These are phyloP conservation scores for Dioctria linearis DNA, from an alignment of 2,888 invertebrate species.

Conservation along the genomic window DNA sequence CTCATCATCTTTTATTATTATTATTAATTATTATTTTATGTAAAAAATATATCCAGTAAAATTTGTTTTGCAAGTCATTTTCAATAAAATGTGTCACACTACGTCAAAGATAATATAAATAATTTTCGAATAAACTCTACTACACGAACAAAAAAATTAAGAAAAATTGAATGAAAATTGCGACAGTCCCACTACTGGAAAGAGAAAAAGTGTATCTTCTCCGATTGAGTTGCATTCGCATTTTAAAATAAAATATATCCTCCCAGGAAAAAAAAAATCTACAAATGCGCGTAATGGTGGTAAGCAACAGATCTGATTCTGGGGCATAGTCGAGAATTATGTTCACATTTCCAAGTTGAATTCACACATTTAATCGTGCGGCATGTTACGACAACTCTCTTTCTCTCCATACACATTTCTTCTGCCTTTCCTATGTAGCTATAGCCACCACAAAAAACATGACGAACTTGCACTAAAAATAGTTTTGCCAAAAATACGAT, in stretches of 20 bases:
- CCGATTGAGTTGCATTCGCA: background rate
- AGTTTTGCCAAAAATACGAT: conserved; percentile 62
- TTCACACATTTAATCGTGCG: background rate
- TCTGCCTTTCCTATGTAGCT: background rate
- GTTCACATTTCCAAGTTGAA: conserved; percentile 13
- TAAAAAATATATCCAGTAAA: no score
- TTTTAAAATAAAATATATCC: conserved; percentile 25
- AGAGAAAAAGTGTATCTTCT: background rate
- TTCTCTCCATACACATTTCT: conserved; percentile 3
- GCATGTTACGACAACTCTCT: background rate
- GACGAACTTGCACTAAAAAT: conserved; percentile 60
- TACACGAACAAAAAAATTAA: background rate
- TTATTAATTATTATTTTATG: no score
- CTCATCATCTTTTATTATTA: no score
- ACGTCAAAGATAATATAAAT: background rate
- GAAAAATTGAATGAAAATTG: conserved; percentile 26
- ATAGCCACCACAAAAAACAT: conserved; percentile 35
- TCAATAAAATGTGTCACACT: conserved; percentile 18
- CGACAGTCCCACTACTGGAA: background rate
- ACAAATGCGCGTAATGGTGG: conserved; percentile 17
- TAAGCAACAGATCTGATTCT: background rate
- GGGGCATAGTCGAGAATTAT: conserved; percentile 25
- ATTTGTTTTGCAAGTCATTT: no score
- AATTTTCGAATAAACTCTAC: conserved; percentile 4
- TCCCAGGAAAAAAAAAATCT: conserved; percentile 7